These are phyloP conservation scores for Dyspetes luteomarginatus DNA, from an alignment of 2,888 invertebrate species.

Conservation along the genomic window DNA sequence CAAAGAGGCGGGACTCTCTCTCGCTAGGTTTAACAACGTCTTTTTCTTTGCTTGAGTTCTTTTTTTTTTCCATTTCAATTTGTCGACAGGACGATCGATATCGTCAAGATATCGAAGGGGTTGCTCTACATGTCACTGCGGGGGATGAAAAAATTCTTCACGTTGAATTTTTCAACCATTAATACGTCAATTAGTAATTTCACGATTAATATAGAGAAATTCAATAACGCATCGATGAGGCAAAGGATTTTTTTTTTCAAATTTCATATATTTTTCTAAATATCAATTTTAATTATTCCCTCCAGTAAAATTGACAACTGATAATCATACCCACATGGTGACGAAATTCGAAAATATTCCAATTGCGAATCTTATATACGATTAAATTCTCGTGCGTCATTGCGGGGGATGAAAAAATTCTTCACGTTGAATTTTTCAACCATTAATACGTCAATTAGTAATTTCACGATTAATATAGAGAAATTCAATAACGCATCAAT, in stretches of 20 bases:
- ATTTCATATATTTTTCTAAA: background rate
- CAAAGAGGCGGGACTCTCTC: slow-evolving; percentile 20
- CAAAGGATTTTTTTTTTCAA: background rate
- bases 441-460: background rate
- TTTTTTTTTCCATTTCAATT: slow-evolving; percentile 8
- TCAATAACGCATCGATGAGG: background rate
- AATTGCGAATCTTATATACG: background rate
- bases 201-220: background rate
- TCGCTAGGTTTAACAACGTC: background rate
- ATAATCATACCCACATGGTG: background rate
- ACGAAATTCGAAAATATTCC: background rate
- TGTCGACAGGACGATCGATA: slow-evolving; percentile 14
- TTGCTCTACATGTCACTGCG: background rate
- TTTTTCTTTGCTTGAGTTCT: background rate
- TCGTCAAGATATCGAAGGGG: background rate
- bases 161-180: background rate
- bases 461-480: background rate
- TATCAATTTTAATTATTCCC: background rate
- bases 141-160: background rate
- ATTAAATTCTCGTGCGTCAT: background rate
- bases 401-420: background rate
- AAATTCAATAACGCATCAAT: background rate
- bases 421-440: background rate
- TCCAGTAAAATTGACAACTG: background rate
- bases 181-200: background rate